These are phyloP conservation scores for Apodemus agrarius DNA, from an alignment of 2,797 vertebrate genomes.

Conservation along the genomic window DNA sequence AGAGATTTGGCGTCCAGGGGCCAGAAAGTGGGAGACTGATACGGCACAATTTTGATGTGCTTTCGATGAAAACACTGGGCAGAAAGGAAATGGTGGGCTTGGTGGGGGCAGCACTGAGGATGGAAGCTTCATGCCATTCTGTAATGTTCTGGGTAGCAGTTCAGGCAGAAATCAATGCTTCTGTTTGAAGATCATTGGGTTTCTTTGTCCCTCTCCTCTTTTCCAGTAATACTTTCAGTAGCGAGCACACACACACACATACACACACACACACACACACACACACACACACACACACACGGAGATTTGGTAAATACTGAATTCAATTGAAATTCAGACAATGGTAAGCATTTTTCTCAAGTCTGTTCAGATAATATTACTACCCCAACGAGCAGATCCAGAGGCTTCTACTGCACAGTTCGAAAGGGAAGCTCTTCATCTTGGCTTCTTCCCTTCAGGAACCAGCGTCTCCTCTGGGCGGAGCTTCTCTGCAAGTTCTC, in stretches of 20 bases:
- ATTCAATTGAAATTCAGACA: conserved; percentile 8
- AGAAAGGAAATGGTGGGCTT: conserved; percentile 1
- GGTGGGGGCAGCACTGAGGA: not conserved
- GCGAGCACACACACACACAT: not conserved
- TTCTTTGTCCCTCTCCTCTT: not conserved
- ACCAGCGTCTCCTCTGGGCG: not conserved
- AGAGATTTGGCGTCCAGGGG: not conserved
- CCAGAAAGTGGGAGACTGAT: not conserved
- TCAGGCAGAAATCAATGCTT: not conserved
- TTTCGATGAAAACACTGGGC: not conserved
- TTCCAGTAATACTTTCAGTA: not conserved
- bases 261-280: no score
- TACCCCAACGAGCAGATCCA: not conserved
- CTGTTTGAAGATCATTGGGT: not conserved
- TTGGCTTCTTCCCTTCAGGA: not conserved
- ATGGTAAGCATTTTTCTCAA: not conserved
- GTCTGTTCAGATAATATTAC: not conserved
- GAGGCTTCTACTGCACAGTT: not conserved
- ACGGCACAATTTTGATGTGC: not conserved
- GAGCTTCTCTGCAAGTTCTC: not conserved
- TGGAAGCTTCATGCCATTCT: not conserved
- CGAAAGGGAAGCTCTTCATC: not conserved
- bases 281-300: not conserved
- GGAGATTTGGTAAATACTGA: conserved; percentile 5
- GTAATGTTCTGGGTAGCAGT: not conserved